phyloP scores from a whole-genome alignment of 1,140 invertebrate genomes.

The Drosophila saltans region DNA sequence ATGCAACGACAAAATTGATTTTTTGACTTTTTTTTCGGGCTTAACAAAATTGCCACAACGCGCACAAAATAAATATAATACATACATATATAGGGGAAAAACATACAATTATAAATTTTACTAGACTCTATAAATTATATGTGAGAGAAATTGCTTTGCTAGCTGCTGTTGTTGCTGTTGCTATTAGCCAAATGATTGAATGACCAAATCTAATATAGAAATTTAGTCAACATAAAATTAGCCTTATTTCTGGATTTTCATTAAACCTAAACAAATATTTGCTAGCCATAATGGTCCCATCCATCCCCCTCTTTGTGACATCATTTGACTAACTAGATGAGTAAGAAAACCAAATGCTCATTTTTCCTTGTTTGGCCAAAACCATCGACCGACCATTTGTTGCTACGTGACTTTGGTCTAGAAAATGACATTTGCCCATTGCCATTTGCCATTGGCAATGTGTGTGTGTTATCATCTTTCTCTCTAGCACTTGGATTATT shows the following conservation, averaged over 20 bases:
- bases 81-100: not conserved
- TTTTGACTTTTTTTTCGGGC: slow-evolving; percentile 12
- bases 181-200: too few species aligned
- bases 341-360: slow-evolving; percentile 7
- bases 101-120: too few species aligned
- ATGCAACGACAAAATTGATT: slow-evolving; percentile 36
- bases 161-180: too few species aligned
- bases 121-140: too few species aligned
- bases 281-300: too few species aligned
- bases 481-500: slow-evolving; percentile 49
- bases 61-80: not conserved
- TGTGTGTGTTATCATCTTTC: not conserved
- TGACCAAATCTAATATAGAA: too few species aligned
- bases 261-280: too few species aligned
- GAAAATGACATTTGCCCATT: not conserved
- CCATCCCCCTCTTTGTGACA: not conserved
- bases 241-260: too few species aligned
- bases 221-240: too few species aligned
- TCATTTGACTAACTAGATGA: slow-evolving; percentile 6
- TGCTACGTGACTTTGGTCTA: slow-evolving; percentile 9
- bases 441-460: not conserved
- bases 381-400: not conserved
- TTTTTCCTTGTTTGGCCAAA: too few species aligned
- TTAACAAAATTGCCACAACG: slow-evolving; percentile 11
- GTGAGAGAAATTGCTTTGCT: too few species aligned